Evolutionary conservation across 2,888 invertebrate genomes (phyloP).

Genomic region (Galeruca laticollis): DNA sequence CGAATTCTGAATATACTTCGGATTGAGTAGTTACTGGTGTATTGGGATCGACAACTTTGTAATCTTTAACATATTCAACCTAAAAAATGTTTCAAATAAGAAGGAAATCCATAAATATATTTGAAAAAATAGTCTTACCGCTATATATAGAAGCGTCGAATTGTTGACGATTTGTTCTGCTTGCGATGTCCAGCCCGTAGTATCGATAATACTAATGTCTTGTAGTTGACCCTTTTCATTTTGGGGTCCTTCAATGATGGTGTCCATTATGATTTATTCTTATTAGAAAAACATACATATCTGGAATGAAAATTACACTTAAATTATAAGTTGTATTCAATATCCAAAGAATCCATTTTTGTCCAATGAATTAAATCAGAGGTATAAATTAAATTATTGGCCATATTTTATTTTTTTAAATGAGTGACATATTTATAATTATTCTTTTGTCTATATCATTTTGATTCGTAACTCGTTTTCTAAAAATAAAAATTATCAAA

Average conservation of each 20-base stretch:
- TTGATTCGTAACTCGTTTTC: background rate
- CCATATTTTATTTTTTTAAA: background rate
- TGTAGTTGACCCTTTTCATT: slow-evolving; percentile 53
- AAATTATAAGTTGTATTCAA: background rate
- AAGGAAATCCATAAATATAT: slow-evolving; percentile 14
- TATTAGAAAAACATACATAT: slow-evolving; percentile 28
- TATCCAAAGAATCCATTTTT: background rate
- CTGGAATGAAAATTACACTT: slow-evolving; percentile 24
- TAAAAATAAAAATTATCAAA: background rate
- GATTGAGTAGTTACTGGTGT: slow-evolving; percentile 38
- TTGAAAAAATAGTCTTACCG: slow-evolving; percentile 54
- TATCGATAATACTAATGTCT: slow-evolving; percentile 54
- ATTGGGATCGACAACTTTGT: slow-evolving; percentile 53
- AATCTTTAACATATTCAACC: slow-evolving; percentile 65
- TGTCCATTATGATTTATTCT: slow-evolving; percentile 55
- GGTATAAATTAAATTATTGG: background rate
- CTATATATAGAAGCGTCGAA: slow-evolving; percentile 62
- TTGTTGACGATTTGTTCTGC: slow-evolving; percentile 52
- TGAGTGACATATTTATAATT: background rate
- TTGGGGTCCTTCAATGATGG: slow-evolving; percentile 55
- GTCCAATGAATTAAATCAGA: background rate
- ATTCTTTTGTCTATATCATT: background rate
- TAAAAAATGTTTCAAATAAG: slow-evolving; percentile 38
- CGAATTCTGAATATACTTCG: slow-evolving; percentile 56
- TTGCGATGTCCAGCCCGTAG: slow-evolving; percentile 52